phyloP scores from a whole-genome alignment of 2,888 invertebrate genomes.

The Congeria kusceri region DNA sequence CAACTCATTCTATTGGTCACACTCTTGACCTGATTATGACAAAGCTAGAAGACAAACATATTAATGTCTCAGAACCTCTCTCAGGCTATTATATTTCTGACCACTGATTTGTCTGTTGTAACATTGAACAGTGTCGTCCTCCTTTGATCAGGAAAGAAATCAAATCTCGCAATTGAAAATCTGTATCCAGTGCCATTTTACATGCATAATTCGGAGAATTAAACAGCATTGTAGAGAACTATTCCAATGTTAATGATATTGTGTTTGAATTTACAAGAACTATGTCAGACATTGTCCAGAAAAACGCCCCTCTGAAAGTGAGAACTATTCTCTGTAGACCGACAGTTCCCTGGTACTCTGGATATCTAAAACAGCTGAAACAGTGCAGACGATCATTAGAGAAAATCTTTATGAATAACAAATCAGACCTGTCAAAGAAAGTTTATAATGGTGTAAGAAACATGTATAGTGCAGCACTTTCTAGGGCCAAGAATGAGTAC shows the following conservation, averaged over 20 bases:
- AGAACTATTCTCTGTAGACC: conserved; percentile 31
- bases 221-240: conserved; percentile 2
- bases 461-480: conserved; percentile 27
- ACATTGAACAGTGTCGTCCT: too few relatives aligned
- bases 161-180: conserved; percentile 28
- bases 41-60: too few relatives aligned
- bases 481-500: conserved; percentile 26
- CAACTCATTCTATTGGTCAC: too few relatives aligned
- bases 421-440: conserved; percentile 10
- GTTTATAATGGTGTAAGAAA: conserved; percentile 37
- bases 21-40: too few relatives aligned
- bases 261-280: conserved; percentile 22
- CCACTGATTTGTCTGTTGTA: too few relatives aligned
- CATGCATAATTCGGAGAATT: conserved; percentile 9
- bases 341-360: conserved; percentile 40
- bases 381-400: conserved; percentile 37
- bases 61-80: too few relatives aligned
- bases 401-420: conserved; percentile 13
- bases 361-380: conserved; percentile 35
- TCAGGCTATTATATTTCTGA: too few relatives aligned
- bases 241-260: conserved; percentile 18
- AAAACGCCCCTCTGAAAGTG: conserved; percentile 35
- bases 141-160: conserved; percentile 16
- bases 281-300: conserved; percentile 18
- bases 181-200: conserved; percentile 19